A percentile compares a stretch with the other conserved stretches of the same genome.
Evolutionary conservation across 2,797 vertebrate genomes (phyloP).

Genomic region (Sebastes alutus): DNA sequence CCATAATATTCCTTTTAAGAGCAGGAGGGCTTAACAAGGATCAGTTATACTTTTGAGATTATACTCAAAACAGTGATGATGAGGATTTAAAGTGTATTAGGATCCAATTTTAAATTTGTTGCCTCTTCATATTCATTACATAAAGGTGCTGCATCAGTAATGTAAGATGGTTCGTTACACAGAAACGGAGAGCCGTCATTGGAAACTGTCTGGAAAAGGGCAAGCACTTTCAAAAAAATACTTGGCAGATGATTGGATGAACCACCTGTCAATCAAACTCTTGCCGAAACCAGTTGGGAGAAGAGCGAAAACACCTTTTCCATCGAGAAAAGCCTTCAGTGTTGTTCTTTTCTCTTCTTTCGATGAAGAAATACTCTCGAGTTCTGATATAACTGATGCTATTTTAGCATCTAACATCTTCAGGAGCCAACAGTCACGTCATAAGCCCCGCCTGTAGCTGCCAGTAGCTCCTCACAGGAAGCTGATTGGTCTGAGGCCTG

Average conservation of each 20-base stretch:
- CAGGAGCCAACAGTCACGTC: neutral
- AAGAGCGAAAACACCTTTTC: too few species aligned
- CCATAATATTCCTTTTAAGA: neutral
- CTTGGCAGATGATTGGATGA: too few species aligned
- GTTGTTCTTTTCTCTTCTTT: too few species aligned
- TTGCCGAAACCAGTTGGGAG: too few species aligned
- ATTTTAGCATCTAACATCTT: neutral
- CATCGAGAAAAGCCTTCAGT: too few species aligned
- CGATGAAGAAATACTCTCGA: too few species aligned
- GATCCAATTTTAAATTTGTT: neutral
- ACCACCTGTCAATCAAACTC: too few species aligned
- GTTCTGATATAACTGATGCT: neutral
- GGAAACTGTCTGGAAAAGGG: too few species aligned
- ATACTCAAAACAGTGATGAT: conserved; percentile 14
- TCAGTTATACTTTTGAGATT: conserved; percentile 23
- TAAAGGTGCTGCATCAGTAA: neutral
- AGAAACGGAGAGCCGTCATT: too few species aligned
- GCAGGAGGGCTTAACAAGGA: conserved; percentile 1
- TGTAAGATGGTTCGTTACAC: fast-evolving
- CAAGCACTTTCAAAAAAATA: too few species aligned
- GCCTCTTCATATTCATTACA: neutral
- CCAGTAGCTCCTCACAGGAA: neutral
- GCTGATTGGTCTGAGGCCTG: neutral
- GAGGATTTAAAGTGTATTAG: conserved; percentile 13
- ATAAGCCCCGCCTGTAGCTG: neutral